Evolutionary conservation across 2,888 invertebrate species (phyloP), one percentile per base, ranked within the genome.

Genomic region (Troglohyphantes excavatus): DNA sequence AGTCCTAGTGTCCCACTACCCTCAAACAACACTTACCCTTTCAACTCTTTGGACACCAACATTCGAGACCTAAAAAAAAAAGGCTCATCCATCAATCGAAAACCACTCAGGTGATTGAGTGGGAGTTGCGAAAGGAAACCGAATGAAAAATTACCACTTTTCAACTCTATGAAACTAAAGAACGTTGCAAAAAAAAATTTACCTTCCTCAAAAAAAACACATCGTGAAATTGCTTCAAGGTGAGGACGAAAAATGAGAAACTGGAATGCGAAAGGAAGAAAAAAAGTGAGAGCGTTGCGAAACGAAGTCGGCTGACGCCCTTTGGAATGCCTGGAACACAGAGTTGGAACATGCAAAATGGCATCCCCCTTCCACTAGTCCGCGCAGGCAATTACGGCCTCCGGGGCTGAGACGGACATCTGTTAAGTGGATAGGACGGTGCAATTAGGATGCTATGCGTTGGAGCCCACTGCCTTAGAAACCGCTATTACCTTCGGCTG

Each of bases 291-390:
- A 53, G n/a, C 53, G n/a, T 53, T 53, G n/a, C 53, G 53, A 53
- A 53, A 53, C 17, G 53, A 72, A 43, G 43, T 19, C 46, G 53
- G 79, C 67, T 83, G 73, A 83, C 83, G 83, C 83, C 83, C 83
- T 67, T n/a, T 53, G 67, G 79, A 78, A 78, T 78, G 68, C 39
- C 33, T 33, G 11, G 61, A 27, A n/a, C n/a, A n/a, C n/a, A n/a
- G n/a, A n/a, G n/a, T n/a, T n/a, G n/a, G n/a, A 27, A 78, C 59
- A 21, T 17, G 27, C 72, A 26, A 46, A 53, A 17, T 53, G 23
- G 68, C 33, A 68, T 53, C 68, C 39, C 33, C 13, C 46, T 26
- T 72, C 43, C 70, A 2, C 39, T 53, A n/a, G 53, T 53, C 13
- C 33, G 33, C 13, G 5, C 13, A 43, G 46, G 46, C 23, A 43